phyloP scores from a whole-genome alignment of 2,888 invertebrate species.

The Chironomus tentans region DNA sequence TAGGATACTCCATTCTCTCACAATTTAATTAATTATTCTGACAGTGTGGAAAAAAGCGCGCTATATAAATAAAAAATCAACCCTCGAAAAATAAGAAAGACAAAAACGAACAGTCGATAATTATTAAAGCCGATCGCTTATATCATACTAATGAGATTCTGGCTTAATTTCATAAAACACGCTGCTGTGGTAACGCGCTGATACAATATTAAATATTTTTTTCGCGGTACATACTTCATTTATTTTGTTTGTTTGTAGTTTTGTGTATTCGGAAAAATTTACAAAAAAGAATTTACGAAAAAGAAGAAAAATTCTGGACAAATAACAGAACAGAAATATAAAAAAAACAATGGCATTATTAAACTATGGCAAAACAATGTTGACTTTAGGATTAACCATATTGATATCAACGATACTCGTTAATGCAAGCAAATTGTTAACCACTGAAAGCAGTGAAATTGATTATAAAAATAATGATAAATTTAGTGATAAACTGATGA shows the following conservation, averaged over 20 bases:
- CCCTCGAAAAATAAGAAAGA: not conserved
- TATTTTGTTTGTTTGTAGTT: not conserved
- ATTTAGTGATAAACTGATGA: not conserved
- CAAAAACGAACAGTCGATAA: not conserved
- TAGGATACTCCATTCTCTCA: not conserved
- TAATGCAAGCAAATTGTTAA: slow-evolving; percentile 2
- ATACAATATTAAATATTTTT: not conserved
- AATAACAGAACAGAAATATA: not conserved
- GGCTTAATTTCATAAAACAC: not conserved
- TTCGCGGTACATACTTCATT: not conserved
- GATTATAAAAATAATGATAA: not conserved
- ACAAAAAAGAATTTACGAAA: too few species aligned
- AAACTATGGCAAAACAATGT: not conserved
- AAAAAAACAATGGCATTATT: not conserved
- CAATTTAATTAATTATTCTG: not conserved
- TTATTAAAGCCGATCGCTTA: not conserved
- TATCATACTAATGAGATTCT: not conserved
- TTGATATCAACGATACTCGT: not conserved
- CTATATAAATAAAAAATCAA: too few species aligned
- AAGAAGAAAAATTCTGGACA: not conserved
- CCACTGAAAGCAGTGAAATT: not conserved
- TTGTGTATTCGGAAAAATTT: too few species aligned
- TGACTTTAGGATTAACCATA: slow-evolving; percentile 3
- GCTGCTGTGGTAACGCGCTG: not conserved
- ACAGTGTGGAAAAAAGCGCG: not conserved